These are phyloP conservation scores for Microplitis manilae DNA, from an alignment of 2,888 invertebrate genomes.

Conservation along the genomic window DNA sequence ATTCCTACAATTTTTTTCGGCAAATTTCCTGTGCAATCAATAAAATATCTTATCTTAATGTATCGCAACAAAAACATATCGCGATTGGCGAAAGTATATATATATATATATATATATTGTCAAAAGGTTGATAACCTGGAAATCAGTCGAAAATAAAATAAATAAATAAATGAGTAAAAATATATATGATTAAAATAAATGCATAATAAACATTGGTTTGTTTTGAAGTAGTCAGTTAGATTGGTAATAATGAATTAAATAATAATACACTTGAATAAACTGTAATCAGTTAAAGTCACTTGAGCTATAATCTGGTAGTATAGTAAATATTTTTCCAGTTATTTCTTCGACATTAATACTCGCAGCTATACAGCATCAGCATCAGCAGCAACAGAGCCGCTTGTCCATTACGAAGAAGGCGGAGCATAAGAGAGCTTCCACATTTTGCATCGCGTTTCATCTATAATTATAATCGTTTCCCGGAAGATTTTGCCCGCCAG, in stretches of 20 bases:
- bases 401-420: background rate
- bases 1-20: too few species aligned
- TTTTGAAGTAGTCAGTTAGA: background rate
- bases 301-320: background rate
- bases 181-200: background rate
- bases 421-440: conserved; percentile 47
- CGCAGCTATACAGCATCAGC: background rate
- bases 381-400: background rate
- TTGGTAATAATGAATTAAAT: background rate
- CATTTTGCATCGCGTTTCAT: conserved; percentile 49
- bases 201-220: background rate
- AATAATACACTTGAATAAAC: background rate
- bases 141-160: background rate
- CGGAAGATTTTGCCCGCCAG: conserved; percentile 57
- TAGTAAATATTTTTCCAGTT: conserved; percentile 1
- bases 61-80: too few species aligned
- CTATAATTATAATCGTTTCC: conserved; percentile 54
- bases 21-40: too few species aligned
- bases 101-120: background rate
- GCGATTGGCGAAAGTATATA: too few species aligned
- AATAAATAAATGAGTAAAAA: background rate
- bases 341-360: background rate
- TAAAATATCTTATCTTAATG: too few species aligned
- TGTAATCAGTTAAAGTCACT: conserved; percentile 1
- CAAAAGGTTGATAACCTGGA: background rate